A percentile compares a stretch with the other conserved stretches of the same genome.
These are phyloP conservation scores for Pristionchus japonicus DNA, from an alignment of 2,888 invertebrate genomes.

Conservation along the genomic window DNA sequence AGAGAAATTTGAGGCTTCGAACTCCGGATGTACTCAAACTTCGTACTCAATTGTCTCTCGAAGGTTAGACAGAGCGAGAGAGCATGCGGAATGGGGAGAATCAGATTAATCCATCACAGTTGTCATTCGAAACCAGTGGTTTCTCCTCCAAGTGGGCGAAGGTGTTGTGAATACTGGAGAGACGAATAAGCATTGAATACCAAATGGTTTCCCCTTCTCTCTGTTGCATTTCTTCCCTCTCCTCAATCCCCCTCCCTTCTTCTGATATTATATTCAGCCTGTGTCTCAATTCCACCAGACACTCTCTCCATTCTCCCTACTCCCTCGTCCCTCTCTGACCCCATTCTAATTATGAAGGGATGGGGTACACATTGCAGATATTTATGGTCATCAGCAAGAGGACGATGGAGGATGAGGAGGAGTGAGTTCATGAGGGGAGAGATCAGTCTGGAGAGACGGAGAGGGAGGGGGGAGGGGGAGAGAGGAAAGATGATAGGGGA, in stretches of 20 bases:
- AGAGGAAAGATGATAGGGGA: background rate
- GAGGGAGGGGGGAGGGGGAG: background rate
- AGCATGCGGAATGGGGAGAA: background rate
- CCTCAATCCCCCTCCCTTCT: background rate
- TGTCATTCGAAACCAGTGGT: background rate
- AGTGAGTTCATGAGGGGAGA: background rate
- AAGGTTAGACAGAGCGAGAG: background rate
- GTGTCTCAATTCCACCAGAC: background rate
- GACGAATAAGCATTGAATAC: background rate
- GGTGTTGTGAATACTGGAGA: background rate
- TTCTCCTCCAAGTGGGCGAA: background rate
- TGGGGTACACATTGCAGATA: background rate
- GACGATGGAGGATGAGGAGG: background rate
- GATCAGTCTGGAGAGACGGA: background rate
- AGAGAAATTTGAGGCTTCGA: background rate
- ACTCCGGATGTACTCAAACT: background rate
- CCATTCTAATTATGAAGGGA: constrained; percentile 19
- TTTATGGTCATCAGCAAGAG: background rate
- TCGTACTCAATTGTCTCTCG: too few species aligned
- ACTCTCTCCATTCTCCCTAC: background rate
- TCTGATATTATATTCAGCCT: constrained; percentile 12
- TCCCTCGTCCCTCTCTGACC: background rate
- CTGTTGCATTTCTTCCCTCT: background rate
- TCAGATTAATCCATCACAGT: background rate
- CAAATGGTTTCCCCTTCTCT: background rate